These are phyloP conservation scores for Capromys pilorides DNA, from an alignment of 2,797 vertebrate species.

Conservation along the genomic window DNA sequence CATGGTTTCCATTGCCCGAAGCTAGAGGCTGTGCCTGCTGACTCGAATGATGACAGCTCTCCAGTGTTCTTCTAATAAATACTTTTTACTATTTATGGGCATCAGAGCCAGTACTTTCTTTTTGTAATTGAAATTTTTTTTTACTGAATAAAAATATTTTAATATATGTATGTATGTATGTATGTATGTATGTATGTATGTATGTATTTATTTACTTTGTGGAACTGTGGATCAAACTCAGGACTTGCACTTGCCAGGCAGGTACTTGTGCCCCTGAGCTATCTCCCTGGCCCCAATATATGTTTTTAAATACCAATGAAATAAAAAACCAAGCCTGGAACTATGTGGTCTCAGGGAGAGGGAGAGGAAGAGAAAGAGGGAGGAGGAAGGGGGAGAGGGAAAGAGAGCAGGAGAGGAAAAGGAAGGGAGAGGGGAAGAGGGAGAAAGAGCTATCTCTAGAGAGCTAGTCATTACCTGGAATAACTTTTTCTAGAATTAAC, in stretches of 20 bases:
- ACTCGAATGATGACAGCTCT: neutral
- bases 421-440: no score
- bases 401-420: no score
- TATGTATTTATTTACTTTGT: no score
- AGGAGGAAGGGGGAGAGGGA: neutral
- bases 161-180: no score
- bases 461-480: neutral
- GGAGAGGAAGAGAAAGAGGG: neutral
- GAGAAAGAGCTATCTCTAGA: neutral
- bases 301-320: slow-evolving; percentile 18
- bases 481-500: neutral
- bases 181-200: no score
- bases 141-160: no score
- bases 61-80: neutral
- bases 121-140: neutral
- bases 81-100: neutral
- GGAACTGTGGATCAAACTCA: no score
- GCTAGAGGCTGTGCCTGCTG: neutral
- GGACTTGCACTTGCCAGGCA: no score
- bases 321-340: slow-evolving; percentile 9
- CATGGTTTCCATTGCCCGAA: neutral
- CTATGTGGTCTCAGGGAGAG: neutral
- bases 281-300: neutral
- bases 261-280: no score
- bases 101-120: slow-evolving; percentile 4